These are phyloP conservation scores for Dyspetes luteomarginatus DNA, from an alignment of 2,888 invertebrate genomes.

Conservation along the genomic window DNA sequence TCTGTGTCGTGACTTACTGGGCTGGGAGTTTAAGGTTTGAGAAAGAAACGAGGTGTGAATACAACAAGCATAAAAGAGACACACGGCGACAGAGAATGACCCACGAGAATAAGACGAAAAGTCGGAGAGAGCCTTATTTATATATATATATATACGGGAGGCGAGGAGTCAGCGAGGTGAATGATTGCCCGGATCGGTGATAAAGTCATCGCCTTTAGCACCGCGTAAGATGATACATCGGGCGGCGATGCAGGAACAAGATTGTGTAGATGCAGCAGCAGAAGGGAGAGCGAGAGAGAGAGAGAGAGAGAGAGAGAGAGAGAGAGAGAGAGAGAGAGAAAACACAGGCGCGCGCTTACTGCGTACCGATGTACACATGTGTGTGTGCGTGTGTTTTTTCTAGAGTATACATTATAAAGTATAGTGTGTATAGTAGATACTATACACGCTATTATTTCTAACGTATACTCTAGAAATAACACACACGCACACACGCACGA, in stretches of 20 bases:
- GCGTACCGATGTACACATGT: neutral
- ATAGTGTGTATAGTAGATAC: too few species aligned
- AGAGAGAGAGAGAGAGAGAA: slow-evolving; percentile 26
- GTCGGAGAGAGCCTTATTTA: slow-evolving; percentile 11
- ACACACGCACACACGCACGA: neutral
- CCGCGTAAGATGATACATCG: slow-evolving; percentile 83
- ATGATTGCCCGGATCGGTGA: slow-evolving; percentile 82
- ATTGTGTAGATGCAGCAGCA: slow-evolving; percentile 70
- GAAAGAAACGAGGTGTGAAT: slow-evolving; percentile 44
- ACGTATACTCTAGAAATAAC: slow-evolving; percentile 10
- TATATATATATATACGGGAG: slow-evolving; percentile 56
- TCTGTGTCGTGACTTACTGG: too few species aligned
- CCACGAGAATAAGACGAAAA: slow-evolving; percentile 59
- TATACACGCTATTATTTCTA: neutral
- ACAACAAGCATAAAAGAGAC: neutral
- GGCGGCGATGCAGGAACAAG: slow-evolving; percentile 80
- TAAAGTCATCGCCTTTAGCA: slow-evolving; percentile 83
- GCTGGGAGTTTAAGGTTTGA: slow-evolving; percentile 42
- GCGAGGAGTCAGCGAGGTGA: slow-evolving; percentile 72
- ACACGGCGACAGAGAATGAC: slow-evolving; percentile 50
- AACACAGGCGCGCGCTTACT: neutral
- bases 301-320: slow-evolving; percentile 20
- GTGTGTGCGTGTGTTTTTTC: slow-evolving; percentile 2
- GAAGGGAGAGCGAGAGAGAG: neutral
- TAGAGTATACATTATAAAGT: neutral